These are phyloP conservation scores for Drosophila fungiperda DNA, from an alignment of 2,888 invertebrate genomes.

Conservation along the genomic window DNA sequence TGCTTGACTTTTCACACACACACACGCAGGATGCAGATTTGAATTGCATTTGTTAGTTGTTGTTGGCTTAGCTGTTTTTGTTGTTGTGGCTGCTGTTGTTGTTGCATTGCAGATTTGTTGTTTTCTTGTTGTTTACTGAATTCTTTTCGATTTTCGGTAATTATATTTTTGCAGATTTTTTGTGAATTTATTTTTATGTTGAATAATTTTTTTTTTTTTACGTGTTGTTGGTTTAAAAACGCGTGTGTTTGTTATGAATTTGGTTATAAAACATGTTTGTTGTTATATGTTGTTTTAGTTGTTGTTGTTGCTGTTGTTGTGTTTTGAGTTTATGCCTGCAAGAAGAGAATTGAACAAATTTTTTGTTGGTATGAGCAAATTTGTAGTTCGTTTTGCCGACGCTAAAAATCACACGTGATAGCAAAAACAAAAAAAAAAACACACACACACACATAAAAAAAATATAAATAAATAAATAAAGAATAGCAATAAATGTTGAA, in stretches of 20 bases:
- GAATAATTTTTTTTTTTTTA: constrained; percentile 14
- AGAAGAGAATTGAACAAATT: constrained; percentile 21
- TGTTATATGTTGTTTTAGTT: constrained; percentile 41
- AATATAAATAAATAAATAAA: background rate
- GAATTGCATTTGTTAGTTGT: constrained; percentile 51
- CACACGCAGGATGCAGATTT: constrained; percentile 59
- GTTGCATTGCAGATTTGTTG: constrained; percentile 59
- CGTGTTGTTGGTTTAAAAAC: constrained; percentile 54
- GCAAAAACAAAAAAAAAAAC: constrained; percentile 11
- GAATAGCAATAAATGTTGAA: background rate
- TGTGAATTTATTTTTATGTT: constrained; percentile 10
- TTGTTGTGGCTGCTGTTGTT: constrained; percentile 21
- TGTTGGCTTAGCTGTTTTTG: constrained; percentile 45
- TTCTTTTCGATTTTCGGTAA: constrained; percentile 7
- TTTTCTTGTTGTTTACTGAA: constrained; percentile 30
- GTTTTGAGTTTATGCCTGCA: constrained; percentile 77
- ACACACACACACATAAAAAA: constrained; percentile 16
- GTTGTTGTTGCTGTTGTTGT: constrained; percentile 55
- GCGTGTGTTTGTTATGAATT: constrained; percentile 63
- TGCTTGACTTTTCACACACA: constrained; percentile 67
- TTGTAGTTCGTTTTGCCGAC: constrained; percentile 45
- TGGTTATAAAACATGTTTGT: constrained; percentile 61
- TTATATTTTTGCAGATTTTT: constrained; percentile 10
- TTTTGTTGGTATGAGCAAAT: constrained; percentile 3
- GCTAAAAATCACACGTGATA: constrained; percentile 35